Base-by-base conservation (phyloP, 2,113 vertebrate species). In the Seriola quinqueradiata region DNA sequence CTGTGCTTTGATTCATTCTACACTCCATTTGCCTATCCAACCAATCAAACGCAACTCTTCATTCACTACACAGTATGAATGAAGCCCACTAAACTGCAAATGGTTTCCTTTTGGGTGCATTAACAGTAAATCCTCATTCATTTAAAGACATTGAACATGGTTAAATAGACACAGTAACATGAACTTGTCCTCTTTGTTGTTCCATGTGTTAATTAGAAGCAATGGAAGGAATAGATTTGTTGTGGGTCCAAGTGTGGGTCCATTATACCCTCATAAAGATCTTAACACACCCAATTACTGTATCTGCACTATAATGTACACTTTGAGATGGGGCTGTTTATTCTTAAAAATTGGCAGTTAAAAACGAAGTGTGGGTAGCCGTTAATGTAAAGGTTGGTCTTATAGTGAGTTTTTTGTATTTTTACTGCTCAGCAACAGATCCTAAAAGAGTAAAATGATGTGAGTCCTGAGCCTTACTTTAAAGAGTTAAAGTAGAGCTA, bases 61-160 rank as follows among this genome's bases (percentile, higher is more conserved):
- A 72, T 75, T 83, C 69, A 83, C 64, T 52, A 19, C 58, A 57
- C 12, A 12, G 46, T 42, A 61, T 79, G 67, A 85, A 83, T 82
- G 79, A 75, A 76, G 46, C 72, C 61, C n/a, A 68, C 32, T 34
- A 19, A 75, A 48, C 16, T 6, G 7, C 10, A 38, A 59, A 42
- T 7, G 21, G 12, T 55, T 13, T 6, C 68, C 28, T 71, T 57
- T 58, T 4, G 16, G 61, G 5, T 66, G 13, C 59, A 13, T 66
- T 11, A 55, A 16, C 54, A 46, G 23, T 61, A 8, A 46, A 52
- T 50, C 14, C 21, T 5, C 12, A 48, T 63, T 65, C 12, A 72
- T 58, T 64, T n/a, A 11, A 46, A 68, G 5, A 36, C 42, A 40
- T 9, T 40, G 52, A 16, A 4, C 11, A 25, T 69, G 28, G 34